These are phyloP conservation scores for Iguana delicatissima DNA, from an alignment of 2,797 vertebrate genomes.

Conservation along the genomic window DNA sequence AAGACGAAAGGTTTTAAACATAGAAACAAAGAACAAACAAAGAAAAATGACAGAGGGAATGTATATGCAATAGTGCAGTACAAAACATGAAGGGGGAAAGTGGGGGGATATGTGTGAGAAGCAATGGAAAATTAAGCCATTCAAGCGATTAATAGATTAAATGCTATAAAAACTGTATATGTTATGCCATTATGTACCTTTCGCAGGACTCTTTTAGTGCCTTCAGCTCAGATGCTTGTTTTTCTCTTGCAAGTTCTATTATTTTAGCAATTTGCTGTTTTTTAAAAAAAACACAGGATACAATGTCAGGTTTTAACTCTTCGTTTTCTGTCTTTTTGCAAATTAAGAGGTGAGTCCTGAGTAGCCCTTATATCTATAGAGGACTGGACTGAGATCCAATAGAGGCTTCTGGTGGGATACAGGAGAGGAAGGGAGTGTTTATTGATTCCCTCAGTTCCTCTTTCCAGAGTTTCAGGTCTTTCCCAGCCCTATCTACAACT, in stretches of 20 bases:
- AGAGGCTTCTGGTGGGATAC: not conserved
- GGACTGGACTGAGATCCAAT: not conserved
- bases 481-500: too few species aligned
- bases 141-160: not conserved
- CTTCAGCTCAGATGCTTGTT: constrained; percentile 87
- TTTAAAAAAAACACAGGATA: constrained; percentile 20
- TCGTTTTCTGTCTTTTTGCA: not conserved
- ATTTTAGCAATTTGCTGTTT: constrained; percentile 90
- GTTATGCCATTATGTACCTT: constrained; percentile 76
- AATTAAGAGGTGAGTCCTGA: not conserved
- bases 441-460: not conserved
- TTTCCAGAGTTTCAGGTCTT: not conserved
- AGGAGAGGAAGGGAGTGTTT: not conserved
- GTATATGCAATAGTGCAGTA: not conserved
- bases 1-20: not conserved
- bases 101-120: not conserved
- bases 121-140: not conserved
- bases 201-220: constrained; percentile 82
- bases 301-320: not conserved
- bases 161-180: fast-evolving
- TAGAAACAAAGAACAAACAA: not conserved
- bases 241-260: constrained; percentile 90
- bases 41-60: not conserved
- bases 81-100: not conserved
- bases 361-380: not conserved